Evolutionary conservation across 2,888 invertebrate species (phyloP).

Genomic region (Harpalus rubripes): DNA sequence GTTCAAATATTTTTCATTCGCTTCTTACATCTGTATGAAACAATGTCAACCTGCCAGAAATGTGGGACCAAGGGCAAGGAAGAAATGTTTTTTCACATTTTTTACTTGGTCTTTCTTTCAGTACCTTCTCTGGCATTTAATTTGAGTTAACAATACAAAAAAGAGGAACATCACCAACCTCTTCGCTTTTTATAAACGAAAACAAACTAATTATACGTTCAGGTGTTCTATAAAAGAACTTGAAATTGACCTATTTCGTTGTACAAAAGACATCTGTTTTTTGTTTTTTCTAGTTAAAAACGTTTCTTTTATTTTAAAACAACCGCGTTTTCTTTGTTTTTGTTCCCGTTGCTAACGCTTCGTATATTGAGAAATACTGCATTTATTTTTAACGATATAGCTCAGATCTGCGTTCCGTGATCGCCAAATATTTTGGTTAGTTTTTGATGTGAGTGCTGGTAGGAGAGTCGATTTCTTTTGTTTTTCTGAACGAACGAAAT

Average conservation of each 20-base stretch:
- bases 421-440: conserved; percentile 57
- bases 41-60: too few species aligned
- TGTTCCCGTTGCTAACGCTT: background rate
- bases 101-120: too few species aligned
- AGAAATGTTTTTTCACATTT: too few species aligned
- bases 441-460: conserved; percentile 48
- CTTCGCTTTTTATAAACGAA: background rate
- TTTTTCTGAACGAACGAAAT: background rate
- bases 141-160: too few species aligned
- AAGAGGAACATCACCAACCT: background rate
- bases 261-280: background rate
- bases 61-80: too few species aligned
- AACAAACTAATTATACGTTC: background rate
- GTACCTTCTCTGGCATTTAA: too few species aligned
- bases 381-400: conserved; percentile 42
- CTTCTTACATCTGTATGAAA: too few species aligned
- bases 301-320: background rate
- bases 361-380: conserved; percentile 3
- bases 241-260: background rate
- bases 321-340: background rate
- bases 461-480: conserved; percentile 58
- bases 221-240: background rate
- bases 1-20: too few species aligned
- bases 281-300: background rate
- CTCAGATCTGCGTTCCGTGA: conserved; percentile 22